A percentile compares a stretch with the other conserved stretches of the same genome.
Evolutionary conservation across 2,113 vertebrate species (phyloP).

Genomic region (Platichthys stellatus): DNA sequence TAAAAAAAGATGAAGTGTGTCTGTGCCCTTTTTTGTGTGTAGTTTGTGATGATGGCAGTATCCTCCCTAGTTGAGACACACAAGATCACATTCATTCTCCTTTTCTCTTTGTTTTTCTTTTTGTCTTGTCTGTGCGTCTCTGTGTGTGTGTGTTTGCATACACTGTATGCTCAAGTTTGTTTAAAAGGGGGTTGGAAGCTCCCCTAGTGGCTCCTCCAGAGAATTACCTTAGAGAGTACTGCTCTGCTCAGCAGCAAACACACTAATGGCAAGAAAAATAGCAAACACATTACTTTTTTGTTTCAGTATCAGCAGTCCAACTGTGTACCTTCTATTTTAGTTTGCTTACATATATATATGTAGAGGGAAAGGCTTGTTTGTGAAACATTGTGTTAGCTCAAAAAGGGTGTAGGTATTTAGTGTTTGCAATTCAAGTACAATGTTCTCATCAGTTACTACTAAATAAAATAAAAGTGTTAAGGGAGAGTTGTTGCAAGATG

Average conservation of each 20-base stretch:
- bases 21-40: background rate
- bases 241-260: constrained; percentile 68
- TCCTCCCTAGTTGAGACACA: constrained; percentile 25
- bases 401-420: constrained; percentile 77
- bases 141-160: constrained; percentile 18
- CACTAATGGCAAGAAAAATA: constrained; percentile 73
- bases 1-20: constrained; percentile 22
- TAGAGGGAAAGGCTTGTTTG: constrained; percentile 65
- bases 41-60: constrained; percentile 8
- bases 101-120: constrained; percentile 37
- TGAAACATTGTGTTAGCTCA: constrained; percentile 63
- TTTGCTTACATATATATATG: constrained; percentile 63
- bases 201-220: constrained; percentile 81
- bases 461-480: constrained; percentile 77
- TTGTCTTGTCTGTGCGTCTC: constrained; percentile 33
- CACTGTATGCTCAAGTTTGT: constrained; percentile 52
- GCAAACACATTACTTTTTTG: constrained; percentile 68
- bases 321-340: constrained; percentile 69
- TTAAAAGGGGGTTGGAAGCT: constrained; percentile 73
- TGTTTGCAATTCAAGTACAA: constrained; percentile 78
- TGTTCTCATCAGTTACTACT: constrained; percentile 78
- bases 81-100: constrained; percentile 30
- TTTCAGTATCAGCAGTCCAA: constrained; percentile 68
- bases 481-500: constrained; percentile 67
- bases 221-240: constrained; percentile 71